Conservation (phyloP, 2,113 vertebrate genomes). For the Dasyornis broadbenti region DNA sequence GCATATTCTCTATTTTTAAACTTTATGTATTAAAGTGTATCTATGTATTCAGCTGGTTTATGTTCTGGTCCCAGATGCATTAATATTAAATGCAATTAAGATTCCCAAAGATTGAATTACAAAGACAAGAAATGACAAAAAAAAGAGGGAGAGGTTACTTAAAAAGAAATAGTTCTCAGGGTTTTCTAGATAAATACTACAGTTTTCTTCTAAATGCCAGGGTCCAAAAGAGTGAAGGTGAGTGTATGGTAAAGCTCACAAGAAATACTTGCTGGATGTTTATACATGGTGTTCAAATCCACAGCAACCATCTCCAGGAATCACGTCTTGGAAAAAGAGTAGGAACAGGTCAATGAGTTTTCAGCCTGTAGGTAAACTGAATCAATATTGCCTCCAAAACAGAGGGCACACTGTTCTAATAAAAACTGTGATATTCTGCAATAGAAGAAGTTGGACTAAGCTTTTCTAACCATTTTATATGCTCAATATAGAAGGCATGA, state of each 20-base stretch:
- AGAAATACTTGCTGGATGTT: neutral
- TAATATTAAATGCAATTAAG: neutral
- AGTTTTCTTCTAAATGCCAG: neutral
- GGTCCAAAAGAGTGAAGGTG: neutral
- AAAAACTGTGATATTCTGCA: neutral
- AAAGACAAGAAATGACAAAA: neutral
- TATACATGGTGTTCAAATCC: neutral
- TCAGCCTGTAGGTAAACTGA: neutral
- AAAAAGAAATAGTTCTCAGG: neutral
- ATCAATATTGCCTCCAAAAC: neutral
- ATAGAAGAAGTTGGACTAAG: neutral
- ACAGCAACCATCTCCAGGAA: neutral
- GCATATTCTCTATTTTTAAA: neutral
- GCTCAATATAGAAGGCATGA: neutral
- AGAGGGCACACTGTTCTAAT: neutral
- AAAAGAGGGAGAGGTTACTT: neutral
- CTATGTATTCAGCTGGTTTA: neutral
- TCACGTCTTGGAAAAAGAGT: neutral
- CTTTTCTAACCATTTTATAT: neutral
- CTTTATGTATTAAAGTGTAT: neutral
- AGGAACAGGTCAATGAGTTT: neutral
- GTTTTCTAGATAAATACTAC: neutral
- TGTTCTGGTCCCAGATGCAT: neutral
- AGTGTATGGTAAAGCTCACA: neutral
- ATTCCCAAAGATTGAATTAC: neutral